A percentile compares a stretch with the other conserved stretches of the same genome.
Conservation (phyloP, 1,140 invertebrate species). For the Monochamus saltuarius region DNA sequence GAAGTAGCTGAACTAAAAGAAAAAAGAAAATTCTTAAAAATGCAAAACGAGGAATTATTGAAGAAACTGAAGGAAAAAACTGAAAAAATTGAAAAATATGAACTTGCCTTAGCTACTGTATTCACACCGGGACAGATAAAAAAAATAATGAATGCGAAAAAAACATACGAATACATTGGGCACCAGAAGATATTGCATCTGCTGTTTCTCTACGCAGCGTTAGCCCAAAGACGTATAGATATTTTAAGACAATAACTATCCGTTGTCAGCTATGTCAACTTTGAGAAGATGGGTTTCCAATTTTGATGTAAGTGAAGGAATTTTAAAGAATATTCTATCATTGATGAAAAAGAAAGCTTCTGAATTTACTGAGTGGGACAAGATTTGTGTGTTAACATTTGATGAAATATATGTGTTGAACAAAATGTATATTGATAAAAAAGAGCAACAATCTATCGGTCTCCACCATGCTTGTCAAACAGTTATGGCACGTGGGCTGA, state of each 20-base stretch:
- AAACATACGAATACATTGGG: conserved; percentile 11
- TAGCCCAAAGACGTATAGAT: conserved; percentile 22
- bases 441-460: not conserved
- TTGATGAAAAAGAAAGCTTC: no score
- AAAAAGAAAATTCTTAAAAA: no score
- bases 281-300: no score
- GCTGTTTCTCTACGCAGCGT: conserved; percentile 17
- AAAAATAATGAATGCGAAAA: not conserved
- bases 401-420: not conserved
- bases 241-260: conserved; percentile 17
- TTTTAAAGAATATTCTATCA: no score
- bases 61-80: no score
- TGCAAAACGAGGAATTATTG: no score
- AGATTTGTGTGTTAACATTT: conserved; percentile 18
- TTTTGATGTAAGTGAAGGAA: no score
- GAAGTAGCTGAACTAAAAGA: no score
- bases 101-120: not conserved
- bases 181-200: conserved; percentile 14
- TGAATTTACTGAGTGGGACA: no score
- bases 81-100: no score
- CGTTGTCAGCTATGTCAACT: conserved; percentile 21
- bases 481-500: not conserved
- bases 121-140: conserved; percentile 5
- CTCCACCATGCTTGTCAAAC: not conserved
- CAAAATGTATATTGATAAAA: not conserved